Percentiles rank a stretch among this genome's conserved stretches.
These are phyloP conservation scores for Saccopteryx leptura DNA, from an alignment of 2,113 vertebrate genomes.

Conservation along the genomic window DNA sequence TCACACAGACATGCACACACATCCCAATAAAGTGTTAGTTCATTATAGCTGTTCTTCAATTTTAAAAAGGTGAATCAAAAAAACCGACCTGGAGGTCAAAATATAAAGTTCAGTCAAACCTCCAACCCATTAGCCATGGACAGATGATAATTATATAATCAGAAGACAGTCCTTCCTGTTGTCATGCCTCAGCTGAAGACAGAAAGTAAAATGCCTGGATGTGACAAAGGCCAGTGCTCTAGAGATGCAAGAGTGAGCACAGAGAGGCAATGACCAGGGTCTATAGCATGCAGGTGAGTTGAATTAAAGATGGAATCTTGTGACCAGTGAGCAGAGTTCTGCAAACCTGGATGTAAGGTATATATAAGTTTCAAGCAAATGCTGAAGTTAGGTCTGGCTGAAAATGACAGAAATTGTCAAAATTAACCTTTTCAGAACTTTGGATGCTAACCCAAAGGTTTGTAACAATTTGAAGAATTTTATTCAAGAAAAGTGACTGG, in stretches of 20 bases:
- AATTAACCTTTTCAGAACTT: neutral
- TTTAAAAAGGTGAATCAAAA: neutral
- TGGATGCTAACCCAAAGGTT: neutral
- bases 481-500: neutral
- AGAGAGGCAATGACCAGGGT: neutral
- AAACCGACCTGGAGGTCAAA: neutral
- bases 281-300: neutral
- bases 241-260: neutral
- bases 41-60: neutral
- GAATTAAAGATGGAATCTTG: neutral
- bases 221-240: neutral
- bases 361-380: neutral
- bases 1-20: neutral
- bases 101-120: neutral
- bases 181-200: neutral
- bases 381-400: neutral
- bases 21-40: neutral
- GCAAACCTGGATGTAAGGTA: too few relatives aligned
- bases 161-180: neutral
- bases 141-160: neutral
- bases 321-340: too few relatives aligned
- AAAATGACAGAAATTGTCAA: neutral
- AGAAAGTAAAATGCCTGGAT: neutral
- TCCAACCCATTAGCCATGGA: neutral
- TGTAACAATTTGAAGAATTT: neutral